Evolutionary conservation across 1,140 invertebrate species (phyloP), one percentile per base, ranked within the genome.

Genomic region (Papilio dardanus): DNA sequence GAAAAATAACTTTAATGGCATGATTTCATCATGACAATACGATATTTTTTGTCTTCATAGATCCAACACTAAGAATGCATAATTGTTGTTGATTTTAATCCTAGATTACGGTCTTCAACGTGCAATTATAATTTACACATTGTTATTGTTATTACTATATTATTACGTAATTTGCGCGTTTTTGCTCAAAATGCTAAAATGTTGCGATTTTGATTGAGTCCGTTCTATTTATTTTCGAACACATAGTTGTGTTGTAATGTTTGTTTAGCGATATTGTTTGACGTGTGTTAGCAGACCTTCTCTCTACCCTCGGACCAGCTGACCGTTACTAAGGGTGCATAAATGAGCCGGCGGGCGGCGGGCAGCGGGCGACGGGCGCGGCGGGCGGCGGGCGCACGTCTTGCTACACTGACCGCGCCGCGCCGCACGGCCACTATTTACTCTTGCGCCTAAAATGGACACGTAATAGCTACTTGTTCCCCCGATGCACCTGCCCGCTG

Each of bases 381-480:
- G 78, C 81, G 83, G 77, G 42, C 42, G 42, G 42, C 77, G 81
- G 35, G n/a, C 42, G n/a, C 83, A 71, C 79, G 88, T 86, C 85
- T 85, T 90, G 84, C 83, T 86, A 81, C 84, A 80, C 76, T 85
- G 79, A 74, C 83, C 83, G 85, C 88, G 81, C 83, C 83, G 85
- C 87, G 81, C 81, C 81, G 77, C 71, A 42, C 79, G 79, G 78
- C 83, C 80, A 86, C 86, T 89, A 88, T 90, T 87, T 86, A 87
- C 86, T 89, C 84, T 62, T 86, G 84, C 80, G 84, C 89, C 90
- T 91, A 92, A 92, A 92, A 92, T 92, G 90, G 89, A 87, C 83
- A 89, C 87, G 86, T 89, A 92, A 92, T 92, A 80, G 87, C 86
- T 85, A 90, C 90, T 92, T 87, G 90, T 92, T 92, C 78, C 80